These are phyloP conservation scores for Etheostoma cragini DNA, from an alignment of 2,113 vertebrate species.

Conservation along the genomic window DNA sequence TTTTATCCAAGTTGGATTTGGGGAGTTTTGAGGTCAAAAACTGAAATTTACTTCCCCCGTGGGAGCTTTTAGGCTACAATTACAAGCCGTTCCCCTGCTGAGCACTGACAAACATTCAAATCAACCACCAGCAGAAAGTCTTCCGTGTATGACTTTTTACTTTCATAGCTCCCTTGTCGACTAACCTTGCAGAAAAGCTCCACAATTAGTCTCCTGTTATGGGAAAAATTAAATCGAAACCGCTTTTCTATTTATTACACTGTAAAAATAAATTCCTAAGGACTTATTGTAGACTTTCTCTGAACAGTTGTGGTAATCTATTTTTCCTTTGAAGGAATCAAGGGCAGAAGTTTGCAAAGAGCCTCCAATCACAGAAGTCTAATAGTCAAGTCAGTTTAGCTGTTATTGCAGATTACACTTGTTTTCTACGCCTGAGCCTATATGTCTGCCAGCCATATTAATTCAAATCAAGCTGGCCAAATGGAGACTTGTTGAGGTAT, in stretches of 20 bases:
- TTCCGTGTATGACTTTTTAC: conserved; percentile 37
- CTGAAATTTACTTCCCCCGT: conserved; percentile 35
- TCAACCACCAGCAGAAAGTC: conserved; percentile 59
- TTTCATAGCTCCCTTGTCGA: conserved; percentile 53
- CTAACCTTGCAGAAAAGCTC: conserved; percentile 63
- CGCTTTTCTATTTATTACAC: conserved; percentile 52
- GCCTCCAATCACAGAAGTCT: conserved; percentile 2
- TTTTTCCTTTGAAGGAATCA: conserved; percentile 49
- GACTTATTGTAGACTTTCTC: conserved; percentile 36
- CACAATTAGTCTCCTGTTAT: conserved; percentile 54
- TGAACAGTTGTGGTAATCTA: conserved; percentile 14
- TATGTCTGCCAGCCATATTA: conserved; percentile 2
- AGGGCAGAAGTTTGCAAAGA: conserved; percentile 36
- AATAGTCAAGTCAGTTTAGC: conserved; percentile 7
- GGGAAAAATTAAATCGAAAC: conserved; percentile 44
- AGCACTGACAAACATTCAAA: conserved; percentile 69
- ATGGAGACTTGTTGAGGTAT: conserved; percentile 57
- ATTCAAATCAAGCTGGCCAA: conserved; percentile 18
- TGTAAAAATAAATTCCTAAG: conserved; percentile 36
- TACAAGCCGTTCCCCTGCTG: conserved; percentile 49
- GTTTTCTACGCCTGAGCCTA: neutral
- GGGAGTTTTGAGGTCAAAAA: conserved; percentile 47
- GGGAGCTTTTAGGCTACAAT: conserved; percentile 65
- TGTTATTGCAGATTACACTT: neutral
- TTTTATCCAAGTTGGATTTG: conserved; percentile 22